Evolutionary conservation across 2,113 vertebrate genomes (phyloP), one percentile per base, ranked within the genome.

Genomic region (Montifringilla adamsi): DNA sequence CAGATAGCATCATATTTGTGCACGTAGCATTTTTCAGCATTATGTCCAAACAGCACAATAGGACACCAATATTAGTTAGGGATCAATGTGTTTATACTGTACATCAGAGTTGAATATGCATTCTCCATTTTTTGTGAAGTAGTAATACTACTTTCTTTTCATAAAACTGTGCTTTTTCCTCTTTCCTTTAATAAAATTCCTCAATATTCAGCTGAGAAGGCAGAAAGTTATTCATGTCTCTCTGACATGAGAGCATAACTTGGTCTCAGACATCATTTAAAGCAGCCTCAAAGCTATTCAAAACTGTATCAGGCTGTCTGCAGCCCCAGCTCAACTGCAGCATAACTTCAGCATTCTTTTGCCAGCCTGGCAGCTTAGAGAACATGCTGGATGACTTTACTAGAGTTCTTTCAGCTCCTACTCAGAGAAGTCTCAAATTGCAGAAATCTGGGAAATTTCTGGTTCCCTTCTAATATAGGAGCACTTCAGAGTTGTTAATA

Each of bases 171-270:
- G 74, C 22, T 50, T 94, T 67, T 55, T 28, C 50, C 26, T 73
- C 55, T 88, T 84, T 53, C 31, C 63, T 89, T 94, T 91, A 92
- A 93, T 69, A 92, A 93, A 91, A 86, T 49, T 58, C 43, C 50
- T 83, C 88, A 92, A 67, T 67, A 87, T 89, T 92, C 55, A 89
- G 55, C 80, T 78, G 83, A 95, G 76, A 90, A 94, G 78, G 76
- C 44, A 93, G 59, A 56, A 92, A 87, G 72, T 92, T 92, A 86
- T 81, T 94, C 74, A 85, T 53, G 50, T 58, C 55, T 84, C 33
- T 75, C 55, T 58, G 56, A 91, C 56, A 87, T 11, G 5, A 63
- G 60, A 79, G 28, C 49, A 62, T 35, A 64, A 73, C 28, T 79
- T 85, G 62, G 78, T 87, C 84, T 87, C 62, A 73, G 58, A 87